Evolutionary conservation across 2,888 invertebrate species (phyloP).

Genomic region (Saturnia japonica): DNA sequence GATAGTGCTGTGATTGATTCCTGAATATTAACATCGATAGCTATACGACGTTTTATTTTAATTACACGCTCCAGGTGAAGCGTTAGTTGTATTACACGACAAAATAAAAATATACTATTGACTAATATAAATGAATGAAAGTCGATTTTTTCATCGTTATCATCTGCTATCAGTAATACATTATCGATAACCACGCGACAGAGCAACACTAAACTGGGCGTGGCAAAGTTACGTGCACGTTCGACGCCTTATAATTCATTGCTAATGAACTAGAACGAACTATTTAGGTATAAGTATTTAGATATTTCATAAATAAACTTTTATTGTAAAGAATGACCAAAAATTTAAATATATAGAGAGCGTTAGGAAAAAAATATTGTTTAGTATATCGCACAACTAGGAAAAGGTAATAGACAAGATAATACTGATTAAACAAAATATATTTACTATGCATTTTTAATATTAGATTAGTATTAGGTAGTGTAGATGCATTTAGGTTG

Average conservation of each 20-base stretch:
- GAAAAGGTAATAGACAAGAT: background rate
- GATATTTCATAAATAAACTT: background rate
- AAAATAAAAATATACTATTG: background rate
- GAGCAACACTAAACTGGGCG: background rate
- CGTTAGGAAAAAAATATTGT: background rate
- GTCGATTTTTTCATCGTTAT: background rate
- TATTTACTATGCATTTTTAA: background rate
- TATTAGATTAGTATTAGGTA: background rate
- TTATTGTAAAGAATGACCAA: conserved; percentile 3
- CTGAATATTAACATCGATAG: background rate
- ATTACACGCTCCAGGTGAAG: no score
- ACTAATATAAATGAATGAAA: background rate
- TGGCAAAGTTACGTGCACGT: background rate
- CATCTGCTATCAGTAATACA: background rate
- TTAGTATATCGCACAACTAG: background rate
- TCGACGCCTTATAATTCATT: background rate
- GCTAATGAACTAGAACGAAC: background rate
- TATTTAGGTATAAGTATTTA: background rate
- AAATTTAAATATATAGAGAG: background rate
- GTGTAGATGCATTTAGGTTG: background rate
- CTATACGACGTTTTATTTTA: background rate
- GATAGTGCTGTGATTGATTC: background rate
- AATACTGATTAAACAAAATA: background rate
- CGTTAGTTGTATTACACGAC: background rate
- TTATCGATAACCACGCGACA: background rate